Percentiles rank a stretch among this genome's conserved stretches.
These are phyloP conservation scores for Motacilla alba DNA, from an alignment of 2,113 vertebrate species.

Conservation along the genomic window DNA sequence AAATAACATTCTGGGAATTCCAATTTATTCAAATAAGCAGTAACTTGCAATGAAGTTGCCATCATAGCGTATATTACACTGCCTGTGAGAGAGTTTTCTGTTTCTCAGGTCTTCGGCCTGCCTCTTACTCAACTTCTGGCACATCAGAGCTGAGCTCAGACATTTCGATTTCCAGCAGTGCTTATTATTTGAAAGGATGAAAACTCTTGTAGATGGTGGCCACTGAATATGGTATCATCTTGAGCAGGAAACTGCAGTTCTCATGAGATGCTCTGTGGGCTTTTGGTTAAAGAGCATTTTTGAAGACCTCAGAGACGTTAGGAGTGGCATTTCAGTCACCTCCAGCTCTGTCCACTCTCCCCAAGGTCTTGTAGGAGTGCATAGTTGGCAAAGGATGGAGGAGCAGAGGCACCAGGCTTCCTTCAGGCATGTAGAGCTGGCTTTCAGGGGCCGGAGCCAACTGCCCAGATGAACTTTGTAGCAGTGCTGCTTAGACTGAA, in stretches of 20 bases:
- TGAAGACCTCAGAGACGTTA: neutral
- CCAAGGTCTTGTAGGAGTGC: neutral
- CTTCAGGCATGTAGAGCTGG: neutral
- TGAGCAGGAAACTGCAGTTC: neutral
- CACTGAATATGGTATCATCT: neutral
- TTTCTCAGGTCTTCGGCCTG: neutral
- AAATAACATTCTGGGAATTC: neutral
- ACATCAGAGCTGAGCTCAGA: neutral
- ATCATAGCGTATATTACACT: neutral
- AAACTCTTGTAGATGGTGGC: neutral
- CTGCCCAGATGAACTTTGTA: neutral
- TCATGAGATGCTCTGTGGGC: neutral
- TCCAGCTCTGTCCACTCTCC: neutral
- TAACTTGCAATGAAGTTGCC: neutral
- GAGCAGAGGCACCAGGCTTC: neutral
- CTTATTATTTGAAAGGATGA: neutral
- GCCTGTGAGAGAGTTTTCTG: neutral
- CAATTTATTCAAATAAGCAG: neutral
- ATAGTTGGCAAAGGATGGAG: neutral
- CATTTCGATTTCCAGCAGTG: neutral
- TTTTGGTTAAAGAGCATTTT: neutral
- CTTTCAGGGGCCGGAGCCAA: neutral
- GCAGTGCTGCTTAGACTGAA: neutral
- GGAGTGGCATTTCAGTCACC: neutral
- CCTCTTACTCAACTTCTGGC: neutral